Evolutionary conservation across 1,140 invertebrate species (phyloP), one percentile per base, ranked within the genome.

Genomic region (Heliconius himera): DNA sequence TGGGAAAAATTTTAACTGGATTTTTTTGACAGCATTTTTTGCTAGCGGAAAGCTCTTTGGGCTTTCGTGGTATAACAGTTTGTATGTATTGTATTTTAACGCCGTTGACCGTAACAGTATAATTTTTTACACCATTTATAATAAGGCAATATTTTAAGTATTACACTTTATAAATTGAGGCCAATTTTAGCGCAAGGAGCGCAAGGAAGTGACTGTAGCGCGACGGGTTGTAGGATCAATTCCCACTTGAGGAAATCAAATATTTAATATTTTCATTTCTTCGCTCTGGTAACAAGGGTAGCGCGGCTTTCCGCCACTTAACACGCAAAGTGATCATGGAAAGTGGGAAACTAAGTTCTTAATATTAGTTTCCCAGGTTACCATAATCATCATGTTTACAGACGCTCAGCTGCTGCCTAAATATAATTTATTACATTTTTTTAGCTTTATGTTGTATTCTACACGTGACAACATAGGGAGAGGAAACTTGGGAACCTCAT

Each of bases 1-100:
- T 74, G 38, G 66, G 51, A 36, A 41, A 78, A 70, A 56, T 60
- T 78, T 78, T 51, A 56, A 20, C 22, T 9, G n/a, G 49, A 70
- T 38, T 70, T 78, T 78, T 46, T 66, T 66, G 22, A 26, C 22
- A 66, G 8, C 56, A 26, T 66, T 76, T 49, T 36, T 26, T 26
- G 22, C 22, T 20, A 60, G n/a, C 22, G 20, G 22, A 56, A 56
- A 26, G 22, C 22, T 66, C 8, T 66, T 66, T 26, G 22, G 56
- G 22, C 56, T 66, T 66, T 29, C 56, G 56, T 26, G 56, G 56
- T 66, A 56, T 56, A 66, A 26, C 56, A 29, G 8, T 66, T 66
- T 66, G 56, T 66, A 29, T 66, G 22, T n/a, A 26, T 66, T 66
- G 56, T 66, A n/a, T 66, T 66, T 66, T 26, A 26, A 26, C 56